Base-by-base conservation (phyloP, 2,113 vertebrate species). In the Megaptera novaeangliae region DNA sequence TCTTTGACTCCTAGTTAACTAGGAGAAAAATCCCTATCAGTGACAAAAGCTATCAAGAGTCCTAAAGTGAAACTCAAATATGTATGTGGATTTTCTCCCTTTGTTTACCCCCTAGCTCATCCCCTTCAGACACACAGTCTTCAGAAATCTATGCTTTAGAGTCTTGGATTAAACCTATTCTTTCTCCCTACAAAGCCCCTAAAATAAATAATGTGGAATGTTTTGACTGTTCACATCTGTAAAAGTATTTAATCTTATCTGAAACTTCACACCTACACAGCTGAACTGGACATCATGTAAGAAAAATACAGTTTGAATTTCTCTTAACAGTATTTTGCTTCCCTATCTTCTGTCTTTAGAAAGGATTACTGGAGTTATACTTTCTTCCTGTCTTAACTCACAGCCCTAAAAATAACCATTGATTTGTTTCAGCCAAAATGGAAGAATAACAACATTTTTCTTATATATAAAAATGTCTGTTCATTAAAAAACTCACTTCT, bases 161-260 rank as follows among this genome's bases (percentile, higher is more conserved):
- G n/a, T 72, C 59, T 46, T 61, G 0, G 6, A 91, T 49, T 81
- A 91, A 95, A 91, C 8, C 63, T 15, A 69, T 52, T 86, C 17
- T 63, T 91, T 86, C 57, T 77, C 55, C 68, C 63, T 77, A 49
- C 88, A 91, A 86, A 49, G 34, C n/a, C 55, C 21, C 68, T 94
- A 74, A 92, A 94, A 77, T 82, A 39, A 69, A 59, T 86, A 71
- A 39, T 21, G 88, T 25, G 23, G 34, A 34, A 75, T 80, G 77
- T 77, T 86, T 91, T 34, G n/a, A 89, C 39, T 74, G 69, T 59
- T 86, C 23, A 36, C 8, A 59, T 80, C 68, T 96, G 7, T 69
- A 77, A 80, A 93, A 66, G 14, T 25, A 90, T 85, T 84, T 87
- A 71, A n/a, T 94, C 75, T 93, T 92, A 88, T 36, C 75, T 39